These are phyloP conservation scores for human DNA, from an alignment of 2,113 vertebrate species.

Conservation along the genomic window DNA sequence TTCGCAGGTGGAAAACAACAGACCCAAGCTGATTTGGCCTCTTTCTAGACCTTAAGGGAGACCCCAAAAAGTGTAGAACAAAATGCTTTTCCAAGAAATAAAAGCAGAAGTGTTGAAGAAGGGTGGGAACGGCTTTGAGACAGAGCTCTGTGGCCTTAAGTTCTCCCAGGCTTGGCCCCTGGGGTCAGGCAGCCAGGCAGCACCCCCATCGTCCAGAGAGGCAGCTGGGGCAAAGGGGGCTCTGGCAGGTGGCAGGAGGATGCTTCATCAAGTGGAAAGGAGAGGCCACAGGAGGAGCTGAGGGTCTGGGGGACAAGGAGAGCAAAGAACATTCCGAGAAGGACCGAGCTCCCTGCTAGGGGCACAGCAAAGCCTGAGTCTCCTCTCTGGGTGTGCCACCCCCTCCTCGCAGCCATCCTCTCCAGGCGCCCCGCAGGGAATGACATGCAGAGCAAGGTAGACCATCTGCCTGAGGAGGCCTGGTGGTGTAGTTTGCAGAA, in stretches of 20 bases:
- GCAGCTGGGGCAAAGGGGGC: neutral
- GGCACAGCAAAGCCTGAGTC: neutral
- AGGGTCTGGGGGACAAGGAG: neutral
- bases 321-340: no score
- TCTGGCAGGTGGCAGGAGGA: neutral
- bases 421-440: neutral
- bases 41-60: no score
- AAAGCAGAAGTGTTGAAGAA: no score
- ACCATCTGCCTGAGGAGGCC: neutral
- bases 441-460: no score
- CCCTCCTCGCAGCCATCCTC: neutral
- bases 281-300: neutral
- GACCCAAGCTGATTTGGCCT: no score
- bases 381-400: neutral
- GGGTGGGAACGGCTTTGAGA: no score
- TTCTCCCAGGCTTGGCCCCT: no score
- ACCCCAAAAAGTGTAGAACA: no score
- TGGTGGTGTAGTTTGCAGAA: fast-evolving
- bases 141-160: no score
- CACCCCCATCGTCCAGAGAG: neutral
- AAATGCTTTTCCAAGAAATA: no score
- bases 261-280: neutral
- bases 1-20: no score
- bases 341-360: neutral
- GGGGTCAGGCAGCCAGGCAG: neutral